These are phyloP conservation scores for Sebastes flavidus DNA, from an alignment of 2,797 vertebrate species.

Conservation along the genomic window DNA sequence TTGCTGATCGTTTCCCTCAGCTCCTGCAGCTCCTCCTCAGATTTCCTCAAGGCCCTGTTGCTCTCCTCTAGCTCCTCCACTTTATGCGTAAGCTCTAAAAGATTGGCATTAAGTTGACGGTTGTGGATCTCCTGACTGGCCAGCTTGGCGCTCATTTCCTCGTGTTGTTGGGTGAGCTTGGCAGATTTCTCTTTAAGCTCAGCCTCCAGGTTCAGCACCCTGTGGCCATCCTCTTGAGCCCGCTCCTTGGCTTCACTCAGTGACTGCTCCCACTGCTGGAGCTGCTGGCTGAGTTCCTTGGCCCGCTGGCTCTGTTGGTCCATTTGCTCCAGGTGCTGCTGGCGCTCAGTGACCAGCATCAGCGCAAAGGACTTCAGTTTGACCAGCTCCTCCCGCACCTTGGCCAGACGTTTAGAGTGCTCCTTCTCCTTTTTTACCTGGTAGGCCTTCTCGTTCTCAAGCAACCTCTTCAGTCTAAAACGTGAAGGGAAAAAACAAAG, in stretches of 20 bases:
- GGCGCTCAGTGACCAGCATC: conserved; percentile 98
- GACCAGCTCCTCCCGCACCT: conserved; percentile 92
- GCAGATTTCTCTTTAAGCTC: conserved; percentile 90
- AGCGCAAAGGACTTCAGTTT: conserved; percentile 97
- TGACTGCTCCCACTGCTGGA: conserved; percentile 90
- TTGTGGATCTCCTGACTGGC: conserved; percentile 88
- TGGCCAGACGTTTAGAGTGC: conserved; percentile 89
- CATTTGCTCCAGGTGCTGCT: conserved; percentile 96
- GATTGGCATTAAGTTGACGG: conserved; percentile 88
- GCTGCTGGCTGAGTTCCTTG: conserved; percentile 90
- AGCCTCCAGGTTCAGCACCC: conserved; percentile 87
- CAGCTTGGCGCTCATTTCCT: conserved; percentile 92
- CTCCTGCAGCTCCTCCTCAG: conserved; percentile 93
- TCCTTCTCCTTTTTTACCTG: conserved; percentile 95
- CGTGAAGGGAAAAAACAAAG: neutral
- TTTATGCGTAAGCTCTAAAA: conserved; percentile 86
- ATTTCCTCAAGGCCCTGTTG: conserved; percentile 88
- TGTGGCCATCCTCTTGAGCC: conserved; percentile 90
- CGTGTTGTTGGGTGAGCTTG: conserved; percentile 90
- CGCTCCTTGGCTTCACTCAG: conserved; percentile 83
- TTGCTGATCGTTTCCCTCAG: conserved; percentile 91
- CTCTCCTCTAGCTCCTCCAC: conserved; percentile 93
- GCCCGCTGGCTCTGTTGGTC: conserved; percentile 92
- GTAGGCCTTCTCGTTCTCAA: conserved; percentile 96
- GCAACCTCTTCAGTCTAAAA: conserved; percentile 92